Evolutionary conservation across 2,113 vertebrate genomes (phyloP), one percentile per base, ranked within the genome.

Genomic region (Eulemur macaco): DNA sequence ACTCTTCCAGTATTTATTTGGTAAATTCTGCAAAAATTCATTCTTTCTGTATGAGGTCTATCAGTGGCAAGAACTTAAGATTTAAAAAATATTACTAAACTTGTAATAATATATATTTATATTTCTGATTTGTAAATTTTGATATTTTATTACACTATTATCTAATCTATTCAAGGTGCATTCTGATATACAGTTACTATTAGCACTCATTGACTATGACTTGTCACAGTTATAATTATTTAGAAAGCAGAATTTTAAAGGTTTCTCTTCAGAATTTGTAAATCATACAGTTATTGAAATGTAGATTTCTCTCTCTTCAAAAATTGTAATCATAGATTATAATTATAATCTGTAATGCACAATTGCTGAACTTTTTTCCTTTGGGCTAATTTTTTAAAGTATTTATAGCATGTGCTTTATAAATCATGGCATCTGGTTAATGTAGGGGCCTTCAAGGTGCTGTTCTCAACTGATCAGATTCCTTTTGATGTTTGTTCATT

Each of bases 181-280:
- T 73, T 97, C 45, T 71, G 8, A 86, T 69, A 92, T 81, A 29
- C 29, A 76, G 60, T 73, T 91, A 68, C 14, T 8, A 68, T 82
- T 50, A 71, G 54, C 68, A 15, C 4, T 96, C 81, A 69, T 0
- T 76, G 13, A 82, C 6, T 95, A 64, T n/a, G 34, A 91, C 6
- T 42, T 96, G 9, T 73, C 37, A 91, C 69, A 85, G 17, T 63
- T 7, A 91, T 54, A 73, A 85, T 92, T 81, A 89, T 86, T 86
- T 86, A 90, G 39, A 78, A 96, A 71, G n/a, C 3, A 89, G 84
- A 90, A 91, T 89, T 95, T 42, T 58, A 91, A 94, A 80, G 90
- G 34, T 66, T 73, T 77, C 42, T 82, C 45, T 88, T 93, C 5
- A 39, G 93, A 68, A 91, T 86, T 89, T 94, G 13, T 76, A 93